Evolutionary conservation across 2,113 vertebrate genomes (phyloP).

Genomic region (Choloepus hoffmanni): DNA sequence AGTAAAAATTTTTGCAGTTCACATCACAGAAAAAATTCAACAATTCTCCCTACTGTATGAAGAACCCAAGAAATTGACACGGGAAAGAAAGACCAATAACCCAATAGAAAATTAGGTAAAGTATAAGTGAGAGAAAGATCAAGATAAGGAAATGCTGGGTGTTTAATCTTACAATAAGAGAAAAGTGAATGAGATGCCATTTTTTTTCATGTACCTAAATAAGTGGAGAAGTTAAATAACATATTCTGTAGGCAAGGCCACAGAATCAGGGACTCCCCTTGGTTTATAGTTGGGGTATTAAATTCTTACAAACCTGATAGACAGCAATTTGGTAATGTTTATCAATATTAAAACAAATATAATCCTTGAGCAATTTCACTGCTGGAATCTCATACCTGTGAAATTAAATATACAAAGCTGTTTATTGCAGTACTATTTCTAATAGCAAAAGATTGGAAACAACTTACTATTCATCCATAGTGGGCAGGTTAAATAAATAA

Average conservation of each 20-base stretch:
- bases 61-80: background rate
- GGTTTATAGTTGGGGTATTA: background rate
- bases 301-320: background rate
- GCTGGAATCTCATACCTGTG: background rate
- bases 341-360: background rate
- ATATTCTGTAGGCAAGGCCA: background rate
- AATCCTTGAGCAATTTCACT: background rate
- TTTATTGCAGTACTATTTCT: background rate
- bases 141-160: background rate
- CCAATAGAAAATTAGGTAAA: background rate
- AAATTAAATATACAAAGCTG: background rate
- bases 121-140: background rate
- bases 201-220: background rate
- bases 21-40: background rate
- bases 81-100: background rate
- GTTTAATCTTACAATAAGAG: background rate
- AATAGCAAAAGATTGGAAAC: background rate
- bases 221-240: background rate
- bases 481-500: background rate
- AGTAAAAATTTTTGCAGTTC: background rate
- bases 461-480: background rate
- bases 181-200: background rate
- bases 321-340: background rate
- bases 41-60: background rate
- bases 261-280: background rate